Base-by-base conservation (phyloP, 2,888 invertebrate species). In the Agrenia bidenticulata region DNA sequence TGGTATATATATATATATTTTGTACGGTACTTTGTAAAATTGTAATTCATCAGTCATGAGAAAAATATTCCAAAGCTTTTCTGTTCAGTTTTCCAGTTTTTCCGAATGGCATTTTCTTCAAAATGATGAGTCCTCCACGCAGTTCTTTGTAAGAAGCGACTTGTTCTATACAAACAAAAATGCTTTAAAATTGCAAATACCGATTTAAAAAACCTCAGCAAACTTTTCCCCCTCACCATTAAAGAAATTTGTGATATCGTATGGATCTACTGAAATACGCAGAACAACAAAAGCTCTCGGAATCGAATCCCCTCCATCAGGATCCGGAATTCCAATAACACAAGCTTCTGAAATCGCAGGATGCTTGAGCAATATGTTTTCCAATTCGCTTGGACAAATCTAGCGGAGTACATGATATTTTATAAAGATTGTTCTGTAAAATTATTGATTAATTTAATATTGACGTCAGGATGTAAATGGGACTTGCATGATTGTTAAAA, bases 331-430 rank as follows among this genome's bases (percentile, higher is more conserved):
- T 19, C 73, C 73, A 19, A 70, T 42, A 11, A 68, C 68, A 24
- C 64, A 66, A 2, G 65, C 70, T 39, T 73, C 66, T n/a, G 56
- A 61, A 21, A 73, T 66, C 2, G 64, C 45, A 1, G 68, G 63
- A 39, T 73, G 73, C n/a, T 58, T 61, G 1, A 66, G 39, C 11
- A 70, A 51, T 21, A 70, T 49, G 27, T 66, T 57, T 49, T 73
- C 70, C 21, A 73, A 56, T 63, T 73, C 70, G 24, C 61, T 66
- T 15, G 73, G 73, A 27, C 56, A 70, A 37, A 73, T 68, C 73
- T 73, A 50, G 32, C 21, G 1, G 19, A 24, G 15, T 32, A 26
- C 19, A 49, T 15, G n/a, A 21, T 45, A 45, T 21, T 45, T 19
- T 45, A 32, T 32, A 32, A 32, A 21, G 2, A 32, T 19, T 27